phyloP scores from a whole-genome alignment of 2,113 vertebrate genomes.

The Terrapene triunguis region DNA sequence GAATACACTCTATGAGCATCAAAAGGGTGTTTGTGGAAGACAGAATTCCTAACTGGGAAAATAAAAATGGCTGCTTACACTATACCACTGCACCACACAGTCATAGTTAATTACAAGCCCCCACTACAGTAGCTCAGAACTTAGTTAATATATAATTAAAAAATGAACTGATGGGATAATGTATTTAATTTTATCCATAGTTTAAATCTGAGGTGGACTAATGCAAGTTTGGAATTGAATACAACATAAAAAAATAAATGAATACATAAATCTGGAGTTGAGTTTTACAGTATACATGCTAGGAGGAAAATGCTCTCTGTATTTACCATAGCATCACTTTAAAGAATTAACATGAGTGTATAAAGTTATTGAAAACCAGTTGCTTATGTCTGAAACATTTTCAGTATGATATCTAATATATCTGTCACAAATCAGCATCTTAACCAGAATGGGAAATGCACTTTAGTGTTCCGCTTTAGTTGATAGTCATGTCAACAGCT shows the following conservation, averaged over 20 bases:
- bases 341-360: not conserved
- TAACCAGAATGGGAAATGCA: not conserved
- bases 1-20: not conserved
- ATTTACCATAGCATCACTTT: not conserved
- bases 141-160: not conserved
- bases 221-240: not conserved
- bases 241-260: not conserved
- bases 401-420: not conserved
- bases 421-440: not conserved
- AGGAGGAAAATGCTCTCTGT: not conserved
- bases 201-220: conserved; percentile 8
- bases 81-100: not conserved
- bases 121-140: not conserved
- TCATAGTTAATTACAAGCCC: not conserved
- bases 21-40: not conserved
- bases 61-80: not conserved
- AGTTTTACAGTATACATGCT: not conserved
- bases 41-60: not conserved
- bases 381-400: not conserved
- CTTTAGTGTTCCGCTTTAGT: not conserved
- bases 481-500: not conserved
- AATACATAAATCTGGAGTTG: not conserved
- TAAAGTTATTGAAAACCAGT: not conserved
- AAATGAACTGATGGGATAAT: not conserved
- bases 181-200: not conserved